Base-by-base conservation (phyloP, 2,113 vertebrate genomes). In the Siniperca knerii region DNA sequence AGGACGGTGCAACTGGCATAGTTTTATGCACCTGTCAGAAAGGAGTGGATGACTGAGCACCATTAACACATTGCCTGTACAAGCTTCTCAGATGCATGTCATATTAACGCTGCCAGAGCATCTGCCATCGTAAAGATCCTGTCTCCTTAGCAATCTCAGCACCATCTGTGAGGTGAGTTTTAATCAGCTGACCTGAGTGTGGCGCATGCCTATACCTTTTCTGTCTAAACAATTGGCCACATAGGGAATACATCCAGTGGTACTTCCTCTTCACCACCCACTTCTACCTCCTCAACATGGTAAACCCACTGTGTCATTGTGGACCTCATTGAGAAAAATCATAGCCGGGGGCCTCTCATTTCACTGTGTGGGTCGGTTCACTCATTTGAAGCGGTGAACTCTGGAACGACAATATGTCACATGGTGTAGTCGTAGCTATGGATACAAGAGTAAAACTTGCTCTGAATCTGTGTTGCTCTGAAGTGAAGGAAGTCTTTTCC, bases 141-240 rank as follows among this genome's bases (percentile, higher is more conserved):
- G 40, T 52, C 68, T 88, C 71, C 65, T 83, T 65, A 84, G 44
- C 75, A 70, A 75, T 76, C 55, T 73, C 9, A 10, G 65, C 18
- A 11, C 89, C 89, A 89, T 92, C 87, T 92, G 90, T 82, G 79
- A 80, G 40, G 65, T 66, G 76, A 54, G 40, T 52, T 88, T 89
- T 76, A 89, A 90, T 89, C 65, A 79, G 86, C 74, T 82, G 76
- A 84, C n/a, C 55, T 37, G 57, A 84, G 23, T 23, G 15, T 21
- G 73, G 29, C 86, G 72, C 75, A 75, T 15, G 57, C 78, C 74
- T 77, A 7, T 25, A 10, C 54, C 37, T 37, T 77, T 48, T 80
- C 33, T 81, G 58, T 78, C 25, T 44, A 29, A 66, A 46, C 65
- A 78, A 55, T 18, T 66, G 81, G 25, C n/a, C 46, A 48, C 44